Conservation (phyloP, 2,113 vertebrate genomes). For the Bufo bufo region DNA sequence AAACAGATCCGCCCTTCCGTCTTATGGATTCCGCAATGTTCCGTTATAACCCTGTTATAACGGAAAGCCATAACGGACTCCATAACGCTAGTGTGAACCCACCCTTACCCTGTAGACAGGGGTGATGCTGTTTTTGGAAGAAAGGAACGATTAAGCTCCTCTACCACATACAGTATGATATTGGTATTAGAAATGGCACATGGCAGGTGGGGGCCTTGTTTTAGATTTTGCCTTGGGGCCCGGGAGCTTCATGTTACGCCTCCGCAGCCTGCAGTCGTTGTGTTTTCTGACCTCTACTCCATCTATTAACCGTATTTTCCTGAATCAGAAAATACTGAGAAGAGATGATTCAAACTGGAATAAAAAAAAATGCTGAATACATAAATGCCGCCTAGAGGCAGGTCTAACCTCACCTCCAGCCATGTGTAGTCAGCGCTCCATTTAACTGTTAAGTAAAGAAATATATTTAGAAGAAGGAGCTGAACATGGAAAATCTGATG, state of each 20-base stretch:
- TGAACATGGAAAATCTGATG: constrained; percentile 28
- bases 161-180: neutral
- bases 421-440: constrained; percentile 12
- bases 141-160: too few species aligned
- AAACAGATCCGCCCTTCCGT: too few species aligned
- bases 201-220: neutral
- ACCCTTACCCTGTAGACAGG: too few species aligned
- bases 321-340: neutral
- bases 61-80: too few species aligned
- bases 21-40: too few species aligned
- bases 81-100: too few species aligned
- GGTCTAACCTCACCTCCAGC: constrained; percentile 43
- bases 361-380: constrained; percentile 43
- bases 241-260: neutral
- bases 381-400: constrained; percentile 43
- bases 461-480: constrained; percentile 8
- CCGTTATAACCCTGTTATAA: too few species aligned
- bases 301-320: constrained; percentile 8
- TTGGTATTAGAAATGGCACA: neutral
- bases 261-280: neutral
- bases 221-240: neutral
- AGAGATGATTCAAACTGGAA: constrained; percentile 15
- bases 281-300: neutral
- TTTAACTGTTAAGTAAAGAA: constrained; percentile 36
- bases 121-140: too few species aligned